A percentile compares a stretch with the other conserved stretches of the same genome.
These are phyloP conservation scores for Notarius lentiginosus DNA, from an alignment of 2,113 vertebrate species.

Conservation along the genomic window DNA sequence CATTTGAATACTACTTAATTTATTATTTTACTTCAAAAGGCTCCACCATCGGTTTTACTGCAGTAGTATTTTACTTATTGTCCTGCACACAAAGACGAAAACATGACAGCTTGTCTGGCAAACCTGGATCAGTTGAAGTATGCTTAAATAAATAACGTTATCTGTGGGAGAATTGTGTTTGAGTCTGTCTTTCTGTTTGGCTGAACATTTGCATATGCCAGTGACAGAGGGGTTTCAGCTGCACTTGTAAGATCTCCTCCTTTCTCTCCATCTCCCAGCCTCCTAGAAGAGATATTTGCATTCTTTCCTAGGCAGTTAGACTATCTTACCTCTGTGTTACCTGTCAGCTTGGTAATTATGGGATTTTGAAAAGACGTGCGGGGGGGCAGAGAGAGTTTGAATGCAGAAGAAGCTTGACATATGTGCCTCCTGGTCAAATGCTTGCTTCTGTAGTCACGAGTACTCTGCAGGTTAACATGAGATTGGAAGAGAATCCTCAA, in stretches of 20 bases:
- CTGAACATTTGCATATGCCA: background rate
- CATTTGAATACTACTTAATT: background rate
- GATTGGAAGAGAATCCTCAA: constrained; percentile 3
- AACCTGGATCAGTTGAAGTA: background rate
- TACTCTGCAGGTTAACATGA: constrained; percentile 11
- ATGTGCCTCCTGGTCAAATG: constrained; percentile 42
- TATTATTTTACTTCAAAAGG: background rate
- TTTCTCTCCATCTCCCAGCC: constrained; percentile 45
- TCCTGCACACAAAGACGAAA: background rate
- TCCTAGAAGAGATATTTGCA: constrained; percentile 75
- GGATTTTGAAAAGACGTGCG: constrained; percentile 71
- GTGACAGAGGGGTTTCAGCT: constrained; percentile 23
- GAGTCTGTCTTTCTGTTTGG: background rate
- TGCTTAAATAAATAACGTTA: background rate
- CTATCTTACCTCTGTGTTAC: constrained; percentile 64
- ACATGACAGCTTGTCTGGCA: background rate
- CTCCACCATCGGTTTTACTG: background rate
- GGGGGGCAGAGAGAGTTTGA: background rate
- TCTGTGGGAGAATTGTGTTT: background rate
- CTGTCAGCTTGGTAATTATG: constrained; percentile 77
- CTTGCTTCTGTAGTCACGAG: constrained; percentile 33
- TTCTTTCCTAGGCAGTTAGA: constrained; percentile 75
- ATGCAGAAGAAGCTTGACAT: constrained; percentile 36
- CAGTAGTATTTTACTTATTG: background rate
- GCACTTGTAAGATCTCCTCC: constrained; percentile 17